phyloP scores from a whole-genome alignment of 2,888 invertebrate species.

The Dromius quadrimaculatus region DNA sequence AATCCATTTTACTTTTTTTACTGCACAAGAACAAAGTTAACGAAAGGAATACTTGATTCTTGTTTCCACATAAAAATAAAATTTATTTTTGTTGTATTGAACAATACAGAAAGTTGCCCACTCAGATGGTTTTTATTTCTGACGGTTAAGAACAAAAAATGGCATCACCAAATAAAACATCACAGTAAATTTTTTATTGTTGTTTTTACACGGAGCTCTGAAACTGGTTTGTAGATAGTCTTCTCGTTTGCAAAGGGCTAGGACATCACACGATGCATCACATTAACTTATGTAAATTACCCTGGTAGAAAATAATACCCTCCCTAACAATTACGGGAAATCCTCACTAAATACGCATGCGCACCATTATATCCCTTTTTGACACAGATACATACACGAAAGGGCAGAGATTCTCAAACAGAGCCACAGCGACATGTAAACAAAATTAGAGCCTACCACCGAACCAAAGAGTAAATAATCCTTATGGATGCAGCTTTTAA shows the following conservation, averaged over 20 bases:
- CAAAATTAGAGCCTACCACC: too few relatives aligned
- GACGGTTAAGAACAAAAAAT: conserved; percentile 12
- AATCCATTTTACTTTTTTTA: too few relatives aligned
- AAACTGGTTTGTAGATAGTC: not conserved
- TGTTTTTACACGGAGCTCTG: not conserved
- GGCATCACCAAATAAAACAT: conserved; percentile 21
- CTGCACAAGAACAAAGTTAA: too few relatives aligned
- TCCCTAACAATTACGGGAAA: conserved; percentile 44
- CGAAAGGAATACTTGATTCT: too few relatives aligned
- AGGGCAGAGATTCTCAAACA: not conserved
- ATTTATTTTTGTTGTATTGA: too few relatives aligned
- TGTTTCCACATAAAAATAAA: too few relatives aligned
- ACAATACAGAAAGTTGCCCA: too few relatives aligned
- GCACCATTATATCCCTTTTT: not conserved
- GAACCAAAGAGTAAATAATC: too few relatives aligned
- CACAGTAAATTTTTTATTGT: conserved; percentile 2
- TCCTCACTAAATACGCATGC: conserved; percentile 36
- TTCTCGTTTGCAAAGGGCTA: conserved; percentile 8
- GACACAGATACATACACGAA: conserved; percentile 8
- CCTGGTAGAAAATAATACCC: conserved; percentile 47
- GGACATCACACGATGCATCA: conserved; percentile 35
- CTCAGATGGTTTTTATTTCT: not conserved
- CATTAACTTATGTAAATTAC: conserved; percentile 45
- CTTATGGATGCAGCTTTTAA: too few relatives aligned
- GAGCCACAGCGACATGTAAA: too few relatives aligned